These are phyloP conservation scores for Drosophila merina DNA, from an alignment of 2,888 invertebrate genomes.

Conservation along the genomic window DNA sequence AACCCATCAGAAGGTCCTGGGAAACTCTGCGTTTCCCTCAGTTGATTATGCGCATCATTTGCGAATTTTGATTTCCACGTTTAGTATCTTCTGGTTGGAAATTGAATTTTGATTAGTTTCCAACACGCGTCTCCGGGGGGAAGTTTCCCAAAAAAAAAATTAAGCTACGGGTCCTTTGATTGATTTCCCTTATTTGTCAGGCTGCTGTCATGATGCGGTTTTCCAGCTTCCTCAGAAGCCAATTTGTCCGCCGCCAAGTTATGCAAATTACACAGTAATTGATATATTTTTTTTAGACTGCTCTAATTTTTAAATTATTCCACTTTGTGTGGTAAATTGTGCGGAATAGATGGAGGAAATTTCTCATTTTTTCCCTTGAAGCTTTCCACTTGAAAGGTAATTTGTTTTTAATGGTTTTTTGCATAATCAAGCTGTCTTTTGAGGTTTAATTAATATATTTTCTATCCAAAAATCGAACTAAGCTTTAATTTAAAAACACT, in stretches of 20 bases:
- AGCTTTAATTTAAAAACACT: not conserved
- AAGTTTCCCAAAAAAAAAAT: not conserved
- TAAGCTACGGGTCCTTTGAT: constrained; percentile 37
- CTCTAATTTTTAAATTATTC: constrained; percentile 32
- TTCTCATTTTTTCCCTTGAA: constrained; percentile 7
- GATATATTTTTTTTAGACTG: constrained; percentile 17
- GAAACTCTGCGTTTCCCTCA: constrained; percentile 52
- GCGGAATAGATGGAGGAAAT: constrained; percentile 18
- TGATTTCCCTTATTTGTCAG: constrained; percentile 34
- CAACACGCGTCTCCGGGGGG: constrained; percentile 41
- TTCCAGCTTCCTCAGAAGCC: constrained; percentile 1
- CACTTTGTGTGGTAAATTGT: constrained; percentile 26
- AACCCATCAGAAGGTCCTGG: constrained; percentile 75
- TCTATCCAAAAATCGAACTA: not conserved
- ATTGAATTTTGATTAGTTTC: constrained; percentile 81
- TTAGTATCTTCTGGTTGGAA: constrained; percentile 28
- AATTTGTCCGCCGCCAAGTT: constrained; percentile 29
- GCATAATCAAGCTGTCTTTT: constrained; percentile 26
- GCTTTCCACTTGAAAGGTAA: constrained; percentile 21
- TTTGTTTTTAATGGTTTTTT: constrained; percentile 25
- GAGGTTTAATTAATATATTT: constrained; percentile 8
- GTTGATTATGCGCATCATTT: constrained; percentile 82
- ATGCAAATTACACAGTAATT: constrained; percentile 48
- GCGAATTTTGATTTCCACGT: constrained; percentile 78
- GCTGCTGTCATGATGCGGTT: constrained; percentile 27